These are phyloP conservation scores for Scarus forsteni DNA, from an alignment of 2,797 vertebrate species.

Conservation along the genomic window DNA sequence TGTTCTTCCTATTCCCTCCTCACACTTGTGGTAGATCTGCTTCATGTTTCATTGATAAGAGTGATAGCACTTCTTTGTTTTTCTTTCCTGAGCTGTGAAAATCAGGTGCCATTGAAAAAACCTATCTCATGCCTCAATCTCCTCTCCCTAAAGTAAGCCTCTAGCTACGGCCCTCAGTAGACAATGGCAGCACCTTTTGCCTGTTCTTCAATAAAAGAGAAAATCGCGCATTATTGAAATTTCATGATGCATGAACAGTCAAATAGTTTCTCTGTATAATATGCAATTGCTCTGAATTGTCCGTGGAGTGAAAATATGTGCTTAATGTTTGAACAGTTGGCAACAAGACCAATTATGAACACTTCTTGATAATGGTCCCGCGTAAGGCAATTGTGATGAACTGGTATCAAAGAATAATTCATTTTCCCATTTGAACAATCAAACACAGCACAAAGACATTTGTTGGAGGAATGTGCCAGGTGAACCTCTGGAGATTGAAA, in stretches of 20 bases:
- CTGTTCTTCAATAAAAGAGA: slow-evolving; percentile 47
- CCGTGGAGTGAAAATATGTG: slow-evolving; percentile 28
- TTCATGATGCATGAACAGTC: slow-evolving; percentile 45
- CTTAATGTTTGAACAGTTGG: slow-evolving; percentile 44
- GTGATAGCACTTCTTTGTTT: slow-evolving; percentile 35
- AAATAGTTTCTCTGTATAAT: slow-evolving; percentile 40
- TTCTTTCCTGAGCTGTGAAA: slow-evolving; percentile 26
- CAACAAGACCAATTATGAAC: slow-evolving; percentile 44
- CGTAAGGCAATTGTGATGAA: slow-evolving; percentile 42
- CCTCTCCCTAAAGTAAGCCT: slow-evolving; percentile 12
- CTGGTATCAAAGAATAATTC: slow-evolving; percentile 33
- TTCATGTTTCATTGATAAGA: slow-evolving; percentile 29
- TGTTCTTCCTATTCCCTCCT: neutral
- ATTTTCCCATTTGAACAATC: slow-evolving; percentile 27
- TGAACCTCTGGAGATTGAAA: slow-evolving; percentile 39
- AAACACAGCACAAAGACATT: slow-evolving; percentile 4
- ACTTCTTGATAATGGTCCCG: slow-evolving; percentile 33
- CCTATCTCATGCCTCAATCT: slow-evolving; percentile 28
- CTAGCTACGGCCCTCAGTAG: slow-evolving; percentile 45
- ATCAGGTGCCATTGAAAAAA: slow-evolving; percentile 33
- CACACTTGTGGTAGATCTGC: neutral
- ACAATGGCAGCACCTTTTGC: slow-evolving; percentile 51
- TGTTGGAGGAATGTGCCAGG: slow-evolving; percentile 22
- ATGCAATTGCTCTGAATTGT: slow-evolving; percentile 59
- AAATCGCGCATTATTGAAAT: slow-evolving; percentile 55